Percentiles rank a stretch among this genome's conserved stretches.
phyloP scores from a whole-genome alignment of 2,888 invertebrate genomes.

The Lycocerus yunnanus region DNA sequence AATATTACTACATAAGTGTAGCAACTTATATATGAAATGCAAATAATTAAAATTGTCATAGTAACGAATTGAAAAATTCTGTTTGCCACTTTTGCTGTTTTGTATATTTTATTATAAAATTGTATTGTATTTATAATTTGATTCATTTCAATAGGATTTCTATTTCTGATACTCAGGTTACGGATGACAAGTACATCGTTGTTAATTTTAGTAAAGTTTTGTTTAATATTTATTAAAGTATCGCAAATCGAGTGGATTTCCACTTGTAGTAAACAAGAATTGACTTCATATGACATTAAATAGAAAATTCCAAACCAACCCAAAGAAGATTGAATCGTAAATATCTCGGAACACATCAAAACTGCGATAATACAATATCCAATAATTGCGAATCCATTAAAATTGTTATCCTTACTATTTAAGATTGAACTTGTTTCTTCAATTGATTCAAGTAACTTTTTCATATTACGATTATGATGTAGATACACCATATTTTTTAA shows the following conservation, averaged over 20 bases:
- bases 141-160: background rate
- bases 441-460: background rate
- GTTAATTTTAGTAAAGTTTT: background rate
- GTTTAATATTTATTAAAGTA: background rate
- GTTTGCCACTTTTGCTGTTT: background rate
- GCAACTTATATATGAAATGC: background rate
- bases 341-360: background rate
- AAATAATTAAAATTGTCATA: background rate
- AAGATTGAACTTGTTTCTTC: background rate
- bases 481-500: background rate
- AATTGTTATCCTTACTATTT: background rate
- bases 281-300: background rate
- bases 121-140: background rate
- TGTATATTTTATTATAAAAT: background rate
- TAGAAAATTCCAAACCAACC: background rate
- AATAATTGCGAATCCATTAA: background rate
- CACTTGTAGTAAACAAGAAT: background rate
- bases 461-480: background rate
- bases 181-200: background rate
- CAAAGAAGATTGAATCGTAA: too few relatives aligned
- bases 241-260: background rate
- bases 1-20: background rate
- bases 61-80: background rate
- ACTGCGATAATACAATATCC: background rate
- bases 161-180: background rate